phyloP scores from a whole-genome alignment of 1,140 invertebrate genomes.

The Pemphigus obesinymphae region DNA sequence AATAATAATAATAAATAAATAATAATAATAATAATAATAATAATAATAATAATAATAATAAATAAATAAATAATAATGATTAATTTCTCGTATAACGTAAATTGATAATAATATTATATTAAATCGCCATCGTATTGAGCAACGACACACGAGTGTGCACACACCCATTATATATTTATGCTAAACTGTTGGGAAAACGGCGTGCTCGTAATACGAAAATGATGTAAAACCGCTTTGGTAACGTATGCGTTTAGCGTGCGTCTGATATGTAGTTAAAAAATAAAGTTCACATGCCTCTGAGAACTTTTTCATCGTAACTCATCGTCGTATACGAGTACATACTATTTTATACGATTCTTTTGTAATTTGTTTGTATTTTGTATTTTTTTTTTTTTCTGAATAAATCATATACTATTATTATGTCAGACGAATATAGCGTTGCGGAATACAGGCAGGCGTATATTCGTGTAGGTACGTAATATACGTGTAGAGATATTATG shows the following conservation, averaged over 20 bases:
- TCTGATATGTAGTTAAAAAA: too few species aligned
- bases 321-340: neutral
- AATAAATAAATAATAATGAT: too few species aligned
- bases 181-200: neutral
- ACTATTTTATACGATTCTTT: neutral
- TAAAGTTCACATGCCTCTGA: neutral
- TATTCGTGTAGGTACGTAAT: too few species aligned
- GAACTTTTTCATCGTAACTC: neutral
- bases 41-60: too few species aligned
- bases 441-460: too few species aligned
- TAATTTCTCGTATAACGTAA: too few species aligned
- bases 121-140: neutral
- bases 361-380: neutral
- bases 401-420: too few species aligned
- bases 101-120: constrained; percentile 9
- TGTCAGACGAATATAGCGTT: too few species aligned
- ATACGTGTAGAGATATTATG: too few species aligned
- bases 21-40: too few species aligned
- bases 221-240: neutral
- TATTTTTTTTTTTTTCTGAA: neutral
- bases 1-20: too few species aligned
- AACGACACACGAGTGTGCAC: neutral
- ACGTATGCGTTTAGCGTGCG: neutral
- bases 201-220: neutral
- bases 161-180: too few species aligned